These are phyloP conservation scores for Oreocharis arfaki DNA, from an alignment of 2,113 vertebrate genomes.

Conservation along the genomic window DNA sequence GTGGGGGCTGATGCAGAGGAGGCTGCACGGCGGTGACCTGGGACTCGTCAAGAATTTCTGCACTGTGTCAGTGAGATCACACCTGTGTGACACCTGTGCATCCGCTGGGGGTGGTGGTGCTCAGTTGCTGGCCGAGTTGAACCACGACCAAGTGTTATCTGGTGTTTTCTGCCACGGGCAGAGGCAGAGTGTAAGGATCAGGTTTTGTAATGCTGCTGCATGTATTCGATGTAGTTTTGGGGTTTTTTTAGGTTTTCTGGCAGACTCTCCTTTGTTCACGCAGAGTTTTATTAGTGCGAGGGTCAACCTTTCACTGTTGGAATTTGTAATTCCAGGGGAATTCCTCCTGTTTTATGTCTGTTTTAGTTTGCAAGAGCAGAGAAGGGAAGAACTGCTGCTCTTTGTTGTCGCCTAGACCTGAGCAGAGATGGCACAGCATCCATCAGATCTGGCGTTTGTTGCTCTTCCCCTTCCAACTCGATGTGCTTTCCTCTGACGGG, in stretches of 20 bases:
- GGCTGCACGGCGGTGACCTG: background rate
- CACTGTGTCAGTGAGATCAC: background rate
- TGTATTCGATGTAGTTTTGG: fast-evolving
- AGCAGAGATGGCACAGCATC: no score
- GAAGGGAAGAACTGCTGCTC: background rate
- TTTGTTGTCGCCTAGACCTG: fast-evolving
- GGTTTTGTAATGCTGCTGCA: background rate
- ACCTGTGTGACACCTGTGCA: background rate
- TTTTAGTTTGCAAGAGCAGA: background rate
- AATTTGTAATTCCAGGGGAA: background rate
- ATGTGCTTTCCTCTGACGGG: fast-evolving
- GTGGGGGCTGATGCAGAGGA: background rate
- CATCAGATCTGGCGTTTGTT: fast-evolving
- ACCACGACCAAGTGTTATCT: fast-evolving
- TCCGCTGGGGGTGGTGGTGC: background rate
- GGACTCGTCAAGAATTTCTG: fast-evolving
- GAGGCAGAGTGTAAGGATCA: background rate
- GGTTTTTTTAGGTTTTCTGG: fast-evolving
- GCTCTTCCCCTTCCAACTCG: background rate
- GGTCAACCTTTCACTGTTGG: background rate
- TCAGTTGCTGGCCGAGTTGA: background rate
- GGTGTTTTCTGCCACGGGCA: background rate
- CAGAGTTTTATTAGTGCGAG: background rate
- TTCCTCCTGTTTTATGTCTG: background rate
- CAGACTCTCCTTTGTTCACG: background rate